Evolutionary conservation across 2,113 vertebrate species (phyloP).

Genomic region (Synchiropus splendidus): DNA sequence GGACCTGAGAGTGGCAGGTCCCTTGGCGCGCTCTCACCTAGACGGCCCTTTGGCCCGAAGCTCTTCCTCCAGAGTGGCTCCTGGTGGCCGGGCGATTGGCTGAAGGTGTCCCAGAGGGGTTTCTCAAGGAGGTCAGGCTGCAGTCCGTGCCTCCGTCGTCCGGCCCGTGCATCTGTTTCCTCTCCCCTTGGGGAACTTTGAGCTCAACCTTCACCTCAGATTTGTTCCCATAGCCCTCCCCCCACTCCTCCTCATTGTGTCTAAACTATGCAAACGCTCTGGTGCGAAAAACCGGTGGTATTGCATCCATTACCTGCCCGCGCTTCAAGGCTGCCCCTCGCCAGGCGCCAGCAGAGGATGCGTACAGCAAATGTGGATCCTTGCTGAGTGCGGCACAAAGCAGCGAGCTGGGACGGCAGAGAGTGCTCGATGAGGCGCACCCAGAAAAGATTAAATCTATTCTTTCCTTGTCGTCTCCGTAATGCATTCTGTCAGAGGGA

Average conservation of each 20-base stretch:
- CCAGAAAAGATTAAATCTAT: constrained; percentile 64
- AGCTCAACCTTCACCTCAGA: constrained; percentile 33
- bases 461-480: constrained; percentile 58
- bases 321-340: constrained; percentile 52
- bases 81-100: constrained; percentile 22
- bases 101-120: constrained; percentile 33
- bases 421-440: constrained; percentile 58
- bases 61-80: constrained; percentile 6
- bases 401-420: constrained; percentile 41
- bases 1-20: too few species aligned
- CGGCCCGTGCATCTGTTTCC: constrained; percentile 49
- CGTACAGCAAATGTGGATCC: constrained; percentile 58
- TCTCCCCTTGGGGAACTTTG: constrained; percentile 22
- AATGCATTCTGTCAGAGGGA: constrained; percentile 63
- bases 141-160: constrained; percentile 32
- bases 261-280: constrained; percentile 42
- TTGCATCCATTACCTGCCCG: constrained; percentile 55
- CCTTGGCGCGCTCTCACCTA: too few species aligned
- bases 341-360: constrained; percentile 42
- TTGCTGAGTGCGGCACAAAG: constrained; percentile 59
- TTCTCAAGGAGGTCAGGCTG: constrained; percentile 28
- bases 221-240: constrained; percentile 12
- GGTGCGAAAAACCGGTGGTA: constrained; percentile 52
- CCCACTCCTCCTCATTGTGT: constrained; percentile 32
- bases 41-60: background rate